Base-by-base conservation (phyloP, 2,797 vertebrate species). In the Alca torda region DNA sequence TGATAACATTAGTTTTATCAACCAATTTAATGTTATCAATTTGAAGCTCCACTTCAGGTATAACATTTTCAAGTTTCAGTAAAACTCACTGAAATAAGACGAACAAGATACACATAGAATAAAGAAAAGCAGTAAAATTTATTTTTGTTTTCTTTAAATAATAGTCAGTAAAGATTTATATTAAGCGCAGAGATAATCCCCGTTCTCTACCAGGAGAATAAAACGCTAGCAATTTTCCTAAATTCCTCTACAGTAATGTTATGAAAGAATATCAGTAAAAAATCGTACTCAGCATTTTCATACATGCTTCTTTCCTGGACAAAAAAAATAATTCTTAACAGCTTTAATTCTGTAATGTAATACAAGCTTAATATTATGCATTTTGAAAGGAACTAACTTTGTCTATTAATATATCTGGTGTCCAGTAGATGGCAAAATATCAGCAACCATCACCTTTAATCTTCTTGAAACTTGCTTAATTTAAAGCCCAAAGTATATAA, bases 221-320 rank as follows among this genome's bases (percentile, higher is more conserved):
- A 92, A 85, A 95, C 11, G 17, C 59, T 89, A 51, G 15, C 30
- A 79, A 41, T 86, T 95, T 81, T 56, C 72, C 65, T 92, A 21
- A 78, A 91, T 72, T 56, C 56, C n/a, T 90, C 67, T n/a, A 31
- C 25, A 76, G 26, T 30, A 60, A 77, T 26, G 39, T 54, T 54
- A 82, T 23, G 59, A 90, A 89, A 86, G 45, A 84, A 33, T 45
- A 50, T 6, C 80, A 84, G 57, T 73, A 7, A 81, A 91, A 82
- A 83, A 67, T 6, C 72, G 2, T 17, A 94, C 45, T 95, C 84
- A 96, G 94, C 83, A 81, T 89, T 94, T 95, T 94, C 48, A 57
- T 48, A 33, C 30, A 33, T 35, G 45, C 48, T 88, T 64, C 63
- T 81, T 84, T 65, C 72, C 57, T 69, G 72, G 75, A 72, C 20